phyloP scores from a whole-genome alignment of 2,888 invertebrate species.

The Arctia plantaginis region DNA sequence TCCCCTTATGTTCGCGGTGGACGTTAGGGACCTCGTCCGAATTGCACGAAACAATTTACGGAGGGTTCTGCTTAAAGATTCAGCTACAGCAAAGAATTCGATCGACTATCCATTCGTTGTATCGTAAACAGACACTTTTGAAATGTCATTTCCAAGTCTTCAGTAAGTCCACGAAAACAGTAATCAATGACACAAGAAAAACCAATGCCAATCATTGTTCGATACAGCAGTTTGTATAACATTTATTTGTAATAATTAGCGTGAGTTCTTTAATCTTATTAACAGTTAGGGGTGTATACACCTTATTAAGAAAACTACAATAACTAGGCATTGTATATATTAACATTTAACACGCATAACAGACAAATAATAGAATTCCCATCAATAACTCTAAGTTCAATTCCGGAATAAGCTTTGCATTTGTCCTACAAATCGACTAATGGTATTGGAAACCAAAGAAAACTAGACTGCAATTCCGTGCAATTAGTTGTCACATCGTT shows the following conservation, averaged over 20 bases:
- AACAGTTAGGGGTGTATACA: neutral
- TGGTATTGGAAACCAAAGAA: neutral
- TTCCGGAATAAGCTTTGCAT: neutral
- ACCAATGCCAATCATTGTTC: neutral
- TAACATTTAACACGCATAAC: neutral
- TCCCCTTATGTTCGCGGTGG: constrained; percentile 16
- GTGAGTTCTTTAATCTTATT: neutral
- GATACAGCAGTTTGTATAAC: neutral
- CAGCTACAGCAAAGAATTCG: neutral
- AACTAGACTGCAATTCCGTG: neutral
- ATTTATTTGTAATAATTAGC: neutral
- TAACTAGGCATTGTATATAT: too few relatives aligned
- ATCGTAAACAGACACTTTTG: neutral
- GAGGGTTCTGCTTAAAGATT: constrained; percentile 7
- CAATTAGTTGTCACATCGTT: neutral
- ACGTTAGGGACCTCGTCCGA: constrained; percentile 9
- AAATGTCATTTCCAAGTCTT: neutral
- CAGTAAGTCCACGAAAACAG: neutral
- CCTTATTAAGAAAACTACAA: too few relatives aligned
- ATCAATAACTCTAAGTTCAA: neutral
- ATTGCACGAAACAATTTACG: constrained; percentile 26
- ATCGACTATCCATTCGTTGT: neutral
- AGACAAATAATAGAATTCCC: neutral
- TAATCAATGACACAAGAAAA: neutral
- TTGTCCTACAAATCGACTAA: neutral